Conservation (phyloP, 2,888 invertebrate genomes). For the Neoascia interrupta region DNA sequence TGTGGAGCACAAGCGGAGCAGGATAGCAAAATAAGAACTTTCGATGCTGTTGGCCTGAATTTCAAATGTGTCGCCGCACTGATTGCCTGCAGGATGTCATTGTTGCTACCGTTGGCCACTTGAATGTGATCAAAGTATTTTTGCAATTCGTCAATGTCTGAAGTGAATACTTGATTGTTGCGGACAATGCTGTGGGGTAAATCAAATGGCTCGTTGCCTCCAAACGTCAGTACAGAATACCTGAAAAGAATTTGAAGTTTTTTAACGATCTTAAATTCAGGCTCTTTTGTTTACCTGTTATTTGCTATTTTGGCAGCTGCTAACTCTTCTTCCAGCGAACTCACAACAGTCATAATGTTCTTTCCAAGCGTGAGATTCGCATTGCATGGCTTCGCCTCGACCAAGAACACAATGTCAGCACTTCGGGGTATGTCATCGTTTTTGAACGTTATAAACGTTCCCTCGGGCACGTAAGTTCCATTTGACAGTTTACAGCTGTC, state of each 20-base stretch:
- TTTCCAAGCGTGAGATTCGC: slow-evolving; percentile 83
- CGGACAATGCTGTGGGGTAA: slow-evolving; percentile 87
- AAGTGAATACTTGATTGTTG: slow-evolving; percentile 85
- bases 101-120: slow-evolving; percentile 82
- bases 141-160: slow-evolving; percentile 82
- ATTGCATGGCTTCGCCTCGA: slow-evolving; percentile 93
- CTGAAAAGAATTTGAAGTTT: slow-evolving; percentile 78
- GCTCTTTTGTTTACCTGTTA: slow-evolving; percentile 82
- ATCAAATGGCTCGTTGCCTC: slow-evolving; percentile 87
- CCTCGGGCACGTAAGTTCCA: slow-evolving; percentile 87
- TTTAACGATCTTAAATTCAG: background rate
- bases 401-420: slow-evolving; percentile 92
- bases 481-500: slow-evolving; percentile 85
- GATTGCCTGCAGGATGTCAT: slow-evolving; percentile 88
- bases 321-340: slow-evolving; percentile 86
- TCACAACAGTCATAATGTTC: slow-evolving; percentile 85
- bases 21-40: slow-evolving; percentile 89
- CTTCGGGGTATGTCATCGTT: slow-evolving; percentile 83
- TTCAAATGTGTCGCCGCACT: slow-evolving; percentile 86
- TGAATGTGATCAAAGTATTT: slow-evolving; percentile 86
- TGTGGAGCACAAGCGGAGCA: slow-evolving; percentile 87
- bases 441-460: slow-evolving; percentile 85
- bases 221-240: slow-evolving; percentile 91
- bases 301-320: slow-evolving; percentile 83
- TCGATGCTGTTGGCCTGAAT: slow-evolving; percentile 91